Conservation (phyloP, 2,113 vertebrate species). For the Trogon surrucura region DNA sequence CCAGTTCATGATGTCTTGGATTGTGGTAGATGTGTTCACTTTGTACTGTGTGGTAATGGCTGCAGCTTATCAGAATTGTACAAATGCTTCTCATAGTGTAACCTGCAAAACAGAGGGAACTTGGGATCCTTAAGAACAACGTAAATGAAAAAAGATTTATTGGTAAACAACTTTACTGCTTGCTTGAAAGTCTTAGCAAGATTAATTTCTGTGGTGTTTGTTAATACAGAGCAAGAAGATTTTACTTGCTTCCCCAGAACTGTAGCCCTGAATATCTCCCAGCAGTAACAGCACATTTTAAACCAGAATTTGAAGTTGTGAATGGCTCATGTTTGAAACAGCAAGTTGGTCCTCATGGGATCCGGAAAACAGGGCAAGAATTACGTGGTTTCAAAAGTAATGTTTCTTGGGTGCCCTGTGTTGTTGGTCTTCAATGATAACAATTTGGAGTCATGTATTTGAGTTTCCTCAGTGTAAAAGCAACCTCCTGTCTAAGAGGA, state of each 20-base stretch:
- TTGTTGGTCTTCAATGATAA: not conserved
- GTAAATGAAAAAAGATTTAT: not conserved
- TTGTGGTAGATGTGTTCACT: fast-evolving
- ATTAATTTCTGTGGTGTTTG: not conserved
- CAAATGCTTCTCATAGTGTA: not conserved
- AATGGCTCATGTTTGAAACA: not conserved
- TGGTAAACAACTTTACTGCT: not conserved
- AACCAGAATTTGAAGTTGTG: not conserved
- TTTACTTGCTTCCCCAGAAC: not conserved
- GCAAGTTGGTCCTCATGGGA: not conserved
- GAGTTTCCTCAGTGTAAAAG: not conserved
- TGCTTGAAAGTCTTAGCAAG: not conserved
- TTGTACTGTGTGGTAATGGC: fast-evolving
- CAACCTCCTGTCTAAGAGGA: not conserved
- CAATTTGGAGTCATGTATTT: not conserved
- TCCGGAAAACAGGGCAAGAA: not conserved
- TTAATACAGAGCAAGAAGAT: not conserved
- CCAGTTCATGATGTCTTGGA: not conserved
- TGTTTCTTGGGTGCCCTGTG: not conserved
- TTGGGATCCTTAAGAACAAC: not conserved
- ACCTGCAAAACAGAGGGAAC: not conserved
- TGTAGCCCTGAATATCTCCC: not conserved
- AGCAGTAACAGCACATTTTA: not conserved
- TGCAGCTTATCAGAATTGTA: not conserved
- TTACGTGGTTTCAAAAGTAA: not conserved